Evolutionary conservation across 2,113 vertebrate species (phyloP).

Genomic region (Pandion haliaetus): DNA sequence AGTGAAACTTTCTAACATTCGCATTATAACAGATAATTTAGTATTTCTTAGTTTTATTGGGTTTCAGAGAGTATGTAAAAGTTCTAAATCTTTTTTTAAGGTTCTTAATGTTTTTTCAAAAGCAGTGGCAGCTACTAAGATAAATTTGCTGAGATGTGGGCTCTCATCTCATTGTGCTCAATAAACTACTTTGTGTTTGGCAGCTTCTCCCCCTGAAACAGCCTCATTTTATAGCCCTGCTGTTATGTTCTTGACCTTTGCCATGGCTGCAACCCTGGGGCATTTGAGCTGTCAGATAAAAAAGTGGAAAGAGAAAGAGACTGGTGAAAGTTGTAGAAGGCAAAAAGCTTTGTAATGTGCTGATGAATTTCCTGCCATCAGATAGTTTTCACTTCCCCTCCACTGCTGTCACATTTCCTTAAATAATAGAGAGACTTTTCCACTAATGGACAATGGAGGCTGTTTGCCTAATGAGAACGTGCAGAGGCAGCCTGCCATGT

Average conservation of each 20-base stretch:
- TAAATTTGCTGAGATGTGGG: not conserved
- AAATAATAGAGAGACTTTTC: slow-evolving; percentile 56
- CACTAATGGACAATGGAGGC: slow-evolving; percentile 21
- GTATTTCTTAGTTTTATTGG: not conserved
- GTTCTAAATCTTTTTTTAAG: not conserved
- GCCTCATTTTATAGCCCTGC: not conserved
- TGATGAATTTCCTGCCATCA: slow-evolving; percentile 55
- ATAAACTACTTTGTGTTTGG: not conserved
- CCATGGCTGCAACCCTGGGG: not conserved
- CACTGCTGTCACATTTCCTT: slow-evolving; percentile 62
- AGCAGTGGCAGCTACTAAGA: not conserved
- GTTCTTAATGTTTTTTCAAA: not conserved
- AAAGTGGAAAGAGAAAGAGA: not conserved
- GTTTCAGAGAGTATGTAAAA: not conserved
- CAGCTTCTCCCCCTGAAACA: not conserved
- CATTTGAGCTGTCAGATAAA: slow-evolving; percentile 53
- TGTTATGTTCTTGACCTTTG: slow-evolving; percentile 56
- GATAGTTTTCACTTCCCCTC: slow-evolving; percentile 54
- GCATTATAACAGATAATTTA: not conserved
- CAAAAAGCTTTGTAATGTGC: slow-evolving; percentile 5
- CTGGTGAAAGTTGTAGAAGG: slow-evolving; percentile 21
- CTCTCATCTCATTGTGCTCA: not conserved
- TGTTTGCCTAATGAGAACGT: slow-evolving; percentile 70
- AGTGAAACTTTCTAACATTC: not conserved
- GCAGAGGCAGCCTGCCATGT: slow-evolving; percentile 51